A percentile compares a stretch with the other conserved stretches of the same genome.
These are phyloP conservation scores for Busseola fusca DNA, from an alignment of 2,888 invertebrate genomes.

Conservation along the genomic window DNA sequence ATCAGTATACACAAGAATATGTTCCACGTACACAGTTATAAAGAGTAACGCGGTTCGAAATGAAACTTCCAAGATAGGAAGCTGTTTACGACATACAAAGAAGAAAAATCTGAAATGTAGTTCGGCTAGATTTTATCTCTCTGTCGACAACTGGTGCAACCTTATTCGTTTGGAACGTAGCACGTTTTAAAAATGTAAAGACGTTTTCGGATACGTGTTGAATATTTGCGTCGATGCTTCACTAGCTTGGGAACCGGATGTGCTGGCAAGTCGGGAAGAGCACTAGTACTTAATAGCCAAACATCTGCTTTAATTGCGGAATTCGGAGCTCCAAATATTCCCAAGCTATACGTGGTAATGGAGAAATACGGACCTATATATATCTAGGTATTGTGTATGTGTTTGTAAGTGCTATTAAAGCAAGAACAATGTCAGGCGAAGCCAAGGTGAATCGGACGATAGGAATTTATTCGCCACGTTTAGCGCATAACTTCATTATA, in stretches of 20 bases:
- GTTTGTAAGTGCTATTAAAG: slow-evolving; percentile 23
- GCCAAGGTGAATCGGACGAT: slow-evolving; percentile 34
- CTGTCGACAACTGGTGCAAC: slow-evolving; percentile 49
- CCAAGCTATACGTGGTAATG: slow-evolving; percentile 9
- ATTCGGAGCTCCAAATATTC: slow-evolving; percentile 37
- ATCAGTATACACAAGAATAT: slow-evolving; percentile 1
- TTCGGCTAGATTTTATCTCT: slow-evolving; percentile 46
- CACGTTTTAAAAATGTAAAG: slow-evolving; percentile 47
- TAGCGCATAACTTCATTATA: slow-evolving; percentile 25
- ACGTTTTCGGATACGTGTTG: slow-evolving; percentile 33
- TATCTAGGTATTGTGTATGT: slow-evolving; percentile 11
- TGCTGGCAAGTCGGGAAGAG: slow-evolving; percentile 16
- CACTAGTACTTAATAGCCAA: slow-evolving; percentile 25
- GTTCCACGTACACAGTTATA: slow-evolving; percentile 9
- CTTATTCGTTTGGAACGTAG: slow-evolving; percentile 30
- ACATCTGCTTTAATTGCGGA: slow-evolving; percentile 37
- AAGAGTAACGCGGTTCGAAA: slow-evolving; percentile 23
- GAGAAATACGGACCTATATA: slow-evolving; percentile 7
- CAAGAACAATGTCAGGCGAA: slow-evolving; percentile 38
- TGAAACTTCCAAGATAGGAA: slow-evolving; percentile 45
- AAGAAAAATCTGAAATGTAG: slow-evolving; percentile 47
- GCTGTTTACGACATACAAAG: slow-evolving; percentile 44
- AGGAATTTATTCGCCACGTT: slow-evolving; percentile 30
- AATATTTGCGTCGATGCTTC: slow-evolving; percentile 49
- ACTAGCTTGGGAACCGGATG: slow-evolving; percentile 27